Evolutionary conservation across 2,113 vertebrate genomes (phyloP).

Genomic region (Notothenia rossii): DNA sequence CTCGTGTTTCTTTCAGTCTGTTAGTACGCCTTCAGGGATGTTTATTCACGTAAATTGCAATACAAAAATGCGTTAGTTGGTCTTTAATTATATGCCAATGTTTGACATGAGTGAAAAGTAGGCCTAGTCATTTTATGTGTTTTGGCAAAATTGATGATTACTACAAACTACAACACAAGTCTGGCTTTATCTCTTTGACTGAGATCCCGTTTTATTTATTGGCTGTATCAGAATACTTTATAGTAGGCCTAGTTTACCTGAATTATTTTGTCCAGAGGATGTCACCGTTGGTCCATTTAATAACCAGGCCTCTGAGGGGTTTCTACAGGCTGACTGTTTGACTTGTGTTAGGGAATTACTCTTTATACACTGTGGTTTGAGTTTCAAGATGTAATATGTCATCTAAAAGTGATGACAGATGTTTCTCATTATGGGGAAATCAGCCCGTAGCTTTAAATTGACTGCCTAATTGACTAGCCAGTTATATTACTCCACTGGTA

Average conservation of each 20-base stretch:
- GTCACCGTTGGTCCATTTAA: constrained; percentile 63
- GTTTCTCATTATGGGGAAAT: constrained; percentile 10
- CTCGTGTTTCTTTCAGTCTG: constrained; percentile 53
- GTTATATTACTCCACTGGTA: neutral
- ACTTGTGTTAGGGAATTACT: neutral
- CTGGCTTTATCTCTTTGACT: neutral
- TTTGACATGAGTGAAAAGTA: constrained; percentile 36
- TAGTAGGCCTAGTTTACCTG: neutral
- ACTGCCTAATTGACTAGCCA: constrained; percentile 7
- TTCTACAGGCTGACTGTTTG: neutral
- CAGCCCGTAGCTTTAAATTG: neutral
- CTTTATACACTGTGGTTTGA: neutral
- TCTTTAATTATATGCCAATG: constrained; percentile 63
- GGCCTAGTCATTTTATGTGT: constrained; percentile 39
- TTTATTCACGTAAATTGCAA: constrained; percentile 47
- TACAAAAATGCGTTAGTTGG: constrained; percentile 23
- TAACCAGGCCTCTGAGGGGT: neutral
- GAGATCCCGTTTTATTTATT: constrained; percentile 8
- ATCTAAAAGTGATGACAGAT: neutral
- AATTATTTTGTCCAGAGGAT: constrained; percentile 61
- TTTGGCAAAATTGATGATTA: constrained; percentile 29
- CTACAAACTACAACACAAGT: too few species aligned
- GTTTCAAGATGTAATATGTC: neutral
- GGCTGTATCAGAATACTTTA: neutral
- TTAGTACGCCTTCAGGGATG: constrained; percentile 38